A percentile compares a stretch with the other conserved stretches of the same genome.
Conservation (phyloP, 2,113 vertebrate species). For the Dascyllus trimaculatus region DNA sequence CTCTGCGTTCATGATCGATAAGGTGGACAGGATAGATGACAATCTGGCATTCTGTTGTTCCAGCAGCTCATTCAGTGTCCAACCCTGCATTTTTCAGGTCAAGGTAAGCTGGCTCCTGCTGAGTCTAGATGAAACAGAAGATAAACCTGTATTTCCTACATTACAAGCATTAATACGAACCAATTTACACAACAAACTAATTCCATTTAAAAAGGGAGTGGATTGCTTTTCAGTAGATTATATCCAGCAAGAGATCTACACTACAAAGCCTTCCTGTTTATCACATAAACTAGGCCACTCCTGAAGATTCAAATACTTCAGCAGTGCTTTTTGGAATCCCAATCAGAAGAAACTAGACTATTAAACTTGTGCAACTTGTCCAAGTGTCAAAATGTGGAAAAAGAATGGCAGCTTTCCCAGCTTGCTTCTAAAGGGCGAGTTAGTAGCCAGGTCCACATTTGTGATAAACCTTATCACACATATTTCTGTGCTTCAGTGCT, state of each 20-base stretch:
- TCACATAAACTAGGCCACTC: conserved; percentile 9
- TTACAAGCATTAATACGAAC: neutral
- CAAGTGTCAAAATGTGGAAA: too few species aligned
- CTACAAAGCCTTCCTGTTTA: neutral
- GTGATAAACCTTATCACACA: conserved; percentile 15
- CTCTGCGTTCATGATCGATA: conserved; percentile 40
- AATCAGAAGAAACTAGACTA: neutral
- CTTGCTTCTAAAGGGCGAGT: too few species aligned
- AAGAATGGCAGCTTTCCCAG: neutral
- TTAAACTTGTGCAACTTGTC: neutral
- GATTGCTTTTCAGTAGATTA: neutral
- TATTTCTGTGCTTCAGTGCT: conserved; percentile 16
- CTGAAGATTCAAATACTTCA: neutral
- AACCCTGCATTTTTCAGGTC: neutral
- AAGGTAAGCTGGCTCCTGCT: neutral
- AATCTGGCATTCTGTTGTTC: conserved; percentile 15
- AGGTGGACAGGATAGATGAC: conserved; percentile 4
- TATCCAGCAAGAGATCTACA: neutral
- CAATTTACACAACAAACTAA: neutral
- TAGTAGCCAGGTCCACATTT: neutral
- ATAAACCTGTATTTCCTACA: neutral
- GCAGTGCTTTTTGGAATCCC: neutral
- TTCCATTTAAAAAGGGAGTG: neutral
- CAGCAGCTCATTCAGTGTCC: neutral
- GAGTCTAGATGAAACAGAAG: neutral